Percentiles rank a stretch among this genome's conserved stretches.
These are phyloP conservation scores for Habropoda laboriosa DNA, from an alignment of 1,140 invertebrate genomes.

Conservation along the genomic window DNA sequence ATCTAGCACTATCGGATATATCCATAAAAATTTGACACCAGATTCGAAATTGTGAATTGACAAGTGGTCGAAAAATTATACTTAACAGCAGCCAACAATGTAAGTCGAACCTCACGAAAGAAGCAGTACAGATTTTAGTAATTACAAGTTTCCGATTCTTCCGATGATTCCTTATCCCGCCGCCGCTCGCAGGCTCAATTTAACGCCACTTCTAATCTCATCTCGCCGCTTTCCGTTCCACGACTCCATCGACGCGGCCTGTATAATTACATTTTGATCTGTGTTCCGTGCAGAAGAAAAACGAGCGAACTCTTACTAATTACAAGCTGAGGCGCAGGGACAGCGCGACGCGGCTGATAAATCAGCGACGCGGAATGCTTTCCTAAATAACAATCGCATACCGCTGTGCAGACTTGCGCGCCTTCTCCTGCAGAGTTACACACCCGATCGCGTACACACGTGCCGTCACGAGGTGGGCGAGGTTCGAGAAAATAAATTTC, in stretches of 20 bases:
- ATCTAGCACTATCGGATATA: no score
- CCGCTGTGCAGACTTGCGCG: neutral
- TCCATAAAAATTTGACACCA: no score
- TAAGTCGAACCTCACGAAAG: no score
- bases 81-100: no score
- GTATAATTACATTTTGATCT: conserved; percentile 1
- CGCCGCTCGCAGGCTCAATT: neutral
- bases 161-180: no score
- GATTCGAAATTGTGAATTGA: no score
- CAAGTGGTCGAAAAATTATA: no score
- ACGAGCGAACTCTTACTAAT: neutral
- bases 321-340: neutral
- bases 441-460: neutral
- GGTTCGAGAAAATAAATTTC: conserved; percentile 48
- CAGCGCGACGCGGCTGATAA: neutral
- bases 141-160: no score
- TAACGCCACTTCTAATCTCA: neutral
- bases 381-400: conserved; percentile 31
- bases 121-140: no score
- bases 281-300: neutral
- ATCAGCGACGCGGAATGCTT: conserved; percentile 1
- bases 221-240: neutral
- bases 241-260: neutral
- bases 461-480: conserved; percentile 23
- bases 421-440: neutral